Evolutionary conservation across 2,113 vertebrate genomes (phyloP), one percentile per base, ranked within the genome.

Genomic region (Sitta europaea): DNA sequence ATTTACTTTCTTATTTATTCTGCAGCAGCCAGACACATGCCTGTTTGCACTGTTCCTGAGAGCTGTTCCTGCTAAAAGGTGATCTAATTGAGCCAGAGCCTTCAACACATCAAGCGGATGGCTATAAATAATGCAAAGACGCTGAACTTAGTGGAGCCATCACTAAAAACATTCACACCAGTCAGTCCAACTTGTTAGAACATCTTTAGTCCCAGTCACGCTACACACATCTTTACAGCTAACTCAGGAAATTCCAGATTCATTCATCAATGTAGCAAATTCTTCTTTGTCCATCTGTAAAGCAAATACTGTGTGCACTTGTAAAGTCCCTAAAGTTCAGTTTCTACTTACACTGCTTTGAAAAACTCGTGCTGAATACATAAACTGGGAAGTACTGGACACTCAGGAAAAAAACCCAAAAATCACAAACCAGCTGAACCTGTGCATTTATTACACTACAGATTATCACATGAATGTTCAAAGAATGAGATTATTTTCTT

Each of bases 101-200:
- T 92, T 88, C 90, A 89, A 77, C 75, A 88, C 82, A 85, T 58
- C 71, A 92, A 96, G 86, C 74, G 86, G 63, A 92, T 43, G 61
- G 59, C 92, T 62, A 78, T 97, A 97, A 96, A 96, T 94, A 95
- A 94, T 84, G 85, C 59, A 81, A 33, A 89, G 83, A 86, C 23
- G 38, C 45, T 61, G 67, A 96, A 97, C 53, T 74, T 90, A 50
- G 58, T 36, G 48, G 24, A 91, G 73, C 67, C 83, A 78, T 83
- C 88, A 80, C 67, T 68, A 54, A 87, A 80, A 78, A 54, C 55
- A 83, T 61, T 86, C 72, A 50, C 51, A 80, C 50, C 86, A 68
- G 42, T 38, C 88, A 82, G 33, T 19, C 68, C 74, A 65, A 83
- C 80, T 68, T 73, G 62, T 72, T 81, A 70, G 82, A 96, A 53